Evolutionary conservation across 2,888 invertebrate species (phyloP), one percentile per base, ranked within the genome.

Genomic region (Anodontia alba): DNA sequence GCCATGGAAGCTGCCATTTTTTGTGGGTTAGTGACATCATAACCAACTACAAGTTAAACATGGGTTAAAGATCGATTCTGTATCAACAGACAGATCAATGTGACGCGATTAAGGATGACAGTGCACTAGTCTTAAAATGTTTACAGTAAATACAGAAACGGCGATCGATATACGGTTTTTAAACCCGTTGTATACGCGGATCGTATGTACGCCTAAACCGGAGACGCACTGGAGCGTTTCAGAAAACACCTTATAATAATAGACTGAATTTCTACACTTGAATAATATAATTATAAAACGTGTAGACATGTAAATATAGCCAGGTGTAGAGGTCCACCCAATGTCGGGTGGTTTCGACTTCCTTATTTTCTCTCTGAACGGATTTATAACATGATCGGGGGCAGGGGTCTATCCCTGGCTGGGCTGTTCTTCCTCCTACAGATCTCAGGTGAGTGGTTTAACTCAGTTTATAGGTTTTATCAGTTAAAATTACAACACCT

Each of bases 361-460:
- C 62, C 62, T 62, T 62, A 62, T 62, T 33, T 62, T 62, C 62
- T 33, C 20, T 33, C 15, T 17, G 17, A 62, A 33, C 5, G 62
- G 33, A 62, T 62, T 26, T 62, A 62, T 76, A 81, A 49, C 54
- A 81, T 81, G 81, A n/a, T 29, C 33, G 66, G 73, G 43, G 43
- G 26, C 23, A 2, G 49, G 2, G 29, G 49, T 38, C 23, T 62
- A 29, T 49, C 73, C 69, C 76, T 76, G 68, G 75, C 78, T 3
- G 72, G 69, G 69, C 5, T 38, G 43, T 42, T 17, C 49, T 73
- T 78, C n/a, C 76, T 76, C 46, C 43, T 72, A 38, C 17, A 20
- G n/a, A 23, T 78, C 36, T 68, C 72, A 81, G 81, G 81, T 81
- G 51, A 76, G 81, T 62, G 33, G 29, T n/a, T n/a, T n/a, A n/a